A percentile compares a stretch with the other conserved stretches of the same genome.
Conservation (phyloP, 2,113 vertebrate genomes). For the Corydoras maculifer region DNA sequence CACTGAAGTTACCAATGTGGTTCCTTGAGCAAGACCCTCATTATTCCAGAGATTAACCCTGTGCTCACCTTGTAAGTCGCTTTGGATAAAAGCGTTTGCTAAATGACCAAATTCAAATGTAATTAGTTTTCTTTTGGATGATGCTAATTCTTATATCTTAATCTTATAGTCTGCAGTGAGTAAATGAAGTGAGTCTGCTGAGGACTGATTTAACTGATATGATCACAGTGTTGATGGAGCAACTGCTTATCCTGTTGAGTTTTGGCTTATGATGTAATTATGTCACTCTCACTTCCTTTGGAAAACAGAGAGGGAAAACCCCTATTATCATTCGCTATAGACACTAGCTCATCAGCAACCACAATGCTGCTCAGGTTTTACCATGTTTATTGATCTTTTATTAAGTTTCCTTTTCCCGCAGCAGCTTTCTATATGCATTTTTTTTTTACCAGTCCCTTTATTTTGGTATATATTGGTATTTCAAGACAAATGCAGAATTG, state of each 20-base stretch:
- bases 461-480: no score
- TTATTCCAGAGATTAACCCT: no score
- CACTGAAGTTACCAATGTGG: no score
- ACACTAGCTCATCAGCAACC: constrained; percentile 25
- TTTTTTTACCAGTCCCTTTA: no score
- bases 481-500: no score
- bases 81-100: no score
- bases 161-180: neutral
- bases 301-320: constrained; percentile 46
- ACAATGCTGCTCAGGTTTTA: constrained; percentile 11
- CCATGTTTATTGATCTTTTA: constrained; percentile 31
- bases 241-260: constrained; percentile 33
- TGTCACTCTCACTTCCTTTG: constrained; percentile 47
- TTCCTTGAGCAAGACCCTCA: no score
- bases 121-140: no score
- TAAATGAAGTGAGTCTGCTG: constrained; percentile 5
- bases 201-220: constrained; percentile 2
- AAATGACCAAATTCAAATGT: no score
- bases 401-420: constrained; percentile 1
- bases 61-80: no score
- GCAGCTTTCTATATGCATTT: neutral
- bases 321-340: constrained; percentile 36
- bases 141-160: neutral
- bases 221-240: constrained; percentile 23
- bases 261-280: constrained; percentile 39